Percentiles rank a stretch among this genome's conserved stretches.
Conservation (phyloP, 2,113 vertebrate genomes). For the Neotoma lepida region DNA sequence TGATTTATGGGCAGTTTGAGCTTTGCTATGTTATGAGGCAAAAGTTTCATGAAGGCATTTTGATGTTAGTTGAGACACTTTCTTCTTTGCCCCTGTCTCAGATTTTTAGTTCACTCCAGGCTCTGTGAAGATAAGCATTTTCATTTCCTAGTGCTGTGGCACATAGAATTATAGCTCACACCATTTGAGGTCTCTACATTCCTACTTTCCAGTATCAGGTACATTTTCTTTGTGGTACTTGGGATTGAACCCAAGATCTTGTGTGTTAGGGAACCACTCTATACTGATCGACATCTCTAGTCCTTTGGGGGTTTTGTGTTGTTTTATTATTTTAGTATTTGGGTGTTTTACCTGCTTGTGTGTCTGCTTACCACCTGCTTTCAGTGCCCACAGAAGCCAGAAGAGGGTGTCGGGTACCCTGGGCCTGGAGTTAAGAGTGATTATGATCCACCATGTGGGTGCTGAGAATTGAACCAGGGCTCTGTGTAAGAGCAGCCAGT, state of each 20-base stretch:
- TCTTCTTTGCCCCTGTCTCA: not conserved
- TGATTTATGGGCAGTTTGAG: not conserved
- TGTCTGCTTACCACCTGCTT: not conserved
- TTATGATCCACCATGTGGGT: not conserved
- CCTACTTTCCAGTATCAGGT: not conserved
- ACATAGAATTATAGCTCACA: not conserved
- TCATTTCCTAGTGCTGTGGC: not conserved
- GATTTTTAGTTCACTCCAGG: not conserved
- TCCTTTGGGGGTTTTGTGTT: not conserved
- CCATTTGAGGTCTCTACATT: not conserved
- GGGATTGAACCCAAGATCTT: not conserved
- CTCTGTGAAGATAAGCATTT: not conserved
- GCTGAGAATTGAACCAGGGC: not conserved
- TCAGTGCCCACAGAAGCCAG: not conserved
- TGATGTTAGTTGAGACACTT: not conserved
- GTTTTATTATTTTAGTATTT: not conserved
- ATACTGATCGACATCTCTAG: not conserved
- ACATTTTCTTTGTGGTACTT: not conserved
- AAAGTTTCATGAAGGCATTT: not conserved
- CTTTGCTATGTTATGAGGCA: not conserved
- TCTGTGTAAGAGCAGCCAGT: not conserved
- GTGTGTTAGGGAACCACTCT: not conserved
- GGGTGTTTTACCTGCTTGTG: not conserved
- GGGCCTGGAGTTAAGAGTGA: not conserved
- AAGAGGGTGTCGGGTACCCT: not conserved